These are phyloP conservation scores for Drosophila suzukii DNA, from an alignment of 1,140 invertebrate genomes.

Conservation along the genomic window DNA sequence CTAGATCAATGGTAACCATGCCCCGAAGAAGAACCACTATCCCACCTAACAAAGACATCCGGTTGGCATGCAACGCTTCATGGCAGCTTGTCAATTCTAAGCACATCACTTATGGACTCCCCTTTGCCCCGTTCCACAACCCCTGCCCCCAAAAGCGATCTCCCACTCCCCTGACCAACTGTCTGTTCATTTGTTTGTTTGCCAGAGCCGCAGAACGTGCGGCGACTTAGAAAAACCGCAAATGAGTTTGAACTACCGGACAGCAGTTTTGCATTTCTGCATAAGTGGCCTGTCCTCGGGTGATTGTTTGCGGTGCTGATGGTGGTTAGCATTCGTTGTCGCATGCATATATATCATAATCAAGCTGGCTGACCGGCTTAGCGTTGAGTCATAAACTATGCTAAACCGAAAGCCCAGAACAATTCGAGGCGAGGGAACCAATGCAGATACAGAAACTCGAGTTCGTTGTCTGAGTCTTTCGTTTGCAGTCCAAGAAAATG, in stretches of 20 bases:
- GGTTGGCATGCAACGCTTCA: slow-evolving; percentile 52
- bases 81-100: slow-evolving; percentile 76
- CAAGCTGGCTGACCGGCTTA: slow-evolving; percentile 51
- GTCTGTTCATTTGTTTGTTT: slow-evolving; percentile 56
- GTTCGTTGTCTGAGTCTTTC: slow-evolving; percentile 74
- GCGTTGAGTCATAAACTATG: slow-evolving; percentile 57
- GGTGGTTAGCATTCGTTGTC: slow-evolving; percentile 28
- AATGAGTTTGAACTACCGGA: slow-evolving; percentile 72
- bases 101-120: slow-evolving; percentile 60
- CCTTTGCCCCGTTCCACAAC: slow-evolving; percentile 16
- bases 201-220: slow-evolving; percentile 72
- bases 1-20: slow-evolving; percentile 18
- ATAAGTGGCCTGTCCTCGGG: slow-evolving; percentile 52
- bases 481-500: slow-evolving; percentile 36
- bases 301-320: slow-evolving; percentile 38
- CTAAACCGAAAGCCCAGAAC: slow-evolving; percentile 26
- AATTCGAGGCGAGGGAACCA: slow-evolving; percentile 19
- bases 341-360: slow-evolving; percentile 67
- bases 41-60: slow-evolving; percentile 64
- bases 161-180: slow-evolving; percentile 24
- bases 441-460: slow-evolving; percentile 33
- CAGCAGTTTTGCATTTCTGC: slow-evolving; percentile 75
- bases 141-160: slow-evolving; percentile 12
- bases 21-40: slow-evolving; percentile 16
- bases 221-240: slow-evolving; percentile 74